Conservation (phyloP, 2,113 vertebrate genomes). For the Pampusana beccarii region DNA sequence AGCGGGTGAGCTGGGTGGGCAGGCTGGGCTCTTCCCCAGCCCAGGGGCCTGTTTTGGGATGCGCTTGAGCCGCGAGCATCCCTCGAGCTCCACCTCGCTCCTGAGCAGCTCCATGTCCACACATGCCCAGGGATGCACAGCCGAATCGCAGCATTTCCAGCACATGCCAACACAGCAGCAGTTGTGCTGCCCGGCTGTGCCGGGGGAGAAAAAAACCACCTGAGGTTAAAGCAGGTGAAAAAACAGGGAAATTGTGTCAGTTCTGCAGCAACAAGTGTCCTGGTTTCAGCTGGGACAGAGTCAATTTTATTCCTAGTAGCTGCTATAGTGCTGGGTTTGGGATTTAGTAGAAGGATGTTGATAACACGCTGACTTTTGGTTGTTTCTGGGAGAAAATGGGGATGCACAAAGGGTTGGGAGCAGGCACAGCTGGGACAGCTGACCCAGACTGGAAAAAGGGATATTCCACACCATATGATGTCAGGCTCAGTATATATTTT, state of each 20-base stretch:
- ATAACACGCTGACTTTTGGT: no score
- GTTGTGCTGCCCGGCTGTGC: neutral
- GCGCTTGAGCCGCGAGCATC: neutral
- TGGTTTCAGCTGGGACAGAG: no score
- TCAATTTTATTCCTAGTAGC: no score
- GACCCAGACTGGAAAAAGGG: no score
- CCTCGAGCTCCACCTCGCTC: neutral
- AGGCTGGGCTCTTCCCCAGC: neutral
- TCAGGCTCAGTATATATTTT: no score
- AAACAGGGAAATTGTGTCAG: conserved; percentile 4
- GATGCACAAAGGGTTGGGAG: no score
- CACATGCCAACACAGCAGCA: neutral
- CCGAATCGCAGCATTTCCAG: neutral
- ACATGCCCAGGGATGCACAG: accelerated
- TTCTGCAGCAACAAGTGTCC: neutral
- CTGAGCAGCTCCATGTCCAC: neutral
- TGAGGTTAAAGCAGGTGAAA: conserved; percentile 17
- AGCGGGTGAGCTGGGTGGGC: neutral
- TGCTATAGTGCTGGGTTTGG: no score
- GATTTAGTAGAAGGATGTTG: no score
- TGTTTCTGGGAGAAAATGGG: no score
- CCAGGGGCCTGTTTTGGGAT: neutral
- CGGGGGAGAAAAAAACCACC: neutral
- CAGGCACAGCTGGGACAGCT: no score
- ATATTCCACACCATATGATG: no score